Conservation (phyloP, 92 coral and sea anemone species). For the Porites lobata region DNA sequence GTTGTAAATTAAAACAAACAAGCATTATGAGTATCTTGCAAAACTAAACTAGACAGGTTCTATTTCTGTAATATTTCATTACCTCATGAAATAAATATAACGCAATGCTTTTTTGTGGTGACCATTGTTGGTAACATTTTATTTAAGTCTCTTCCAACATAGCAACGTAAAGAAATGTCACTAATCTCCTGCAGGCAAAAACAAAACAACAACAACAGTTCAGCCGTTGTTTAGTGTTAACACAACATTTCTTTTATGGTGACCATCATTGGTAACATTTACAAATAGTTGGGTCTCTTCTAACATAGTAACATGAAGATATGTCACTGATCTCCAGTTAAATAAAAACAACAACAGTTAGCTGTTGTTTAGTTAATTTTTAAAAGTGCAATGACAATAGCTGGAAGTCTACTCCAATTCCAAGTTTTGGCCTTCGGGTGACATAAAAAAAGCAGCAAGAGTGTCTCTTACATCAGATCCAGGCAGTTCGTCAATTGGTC, state of each 20-base stretch:
- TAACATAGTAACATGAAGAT: neutral
- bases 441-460: slow-evolving; percentile 48
- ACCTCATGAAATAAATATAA: slow-evolving; percentile 36
- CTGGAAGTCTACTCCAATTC: slow-evolving; percentile 38
- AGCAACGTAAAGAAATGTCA: slow-evolving; percentile 42
- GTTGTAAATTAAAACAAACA: slow-evolving; percentile 33
- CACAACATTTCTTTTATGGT: neutral
- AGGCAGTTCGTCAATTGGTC: slow-evolving; percentile 35
- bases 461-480: slow-evolving; percentile 48
- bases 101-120: slow-evolving; percentile 37
- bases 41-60: slow-evolving; percentile 24
- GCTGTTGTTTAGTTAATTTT: too few relatives aligned
- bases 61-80: neutral
- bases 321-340: slow-evolving; percentile 6
- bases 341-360: slow-evolving; percentile 3
- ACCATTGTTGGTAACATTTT: slow-evolving; percentile 23
- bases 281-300: neutral
- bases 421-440: slow-evolving; percentile 47
- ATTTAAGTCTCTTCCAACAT: slow-evolving; percentile 23
- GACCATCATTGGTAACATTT: neutral
- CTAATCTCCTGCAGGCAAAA: slow-evolving; percentile 6
- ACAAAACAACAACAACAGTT: slow-evolving; percentile 19
- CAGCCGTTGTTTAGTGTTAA: slow-evolving; percentile 32
- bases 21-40: slow-evolving; percentile 36
- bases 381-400: too few relatives aligned